A percentile compares a stretch with the other conserved stretches of the same genome.
phyloP scores from a whole-genome alignment of 2,888 invertebrate species.

The Drosophila sordidapex region DNA sequence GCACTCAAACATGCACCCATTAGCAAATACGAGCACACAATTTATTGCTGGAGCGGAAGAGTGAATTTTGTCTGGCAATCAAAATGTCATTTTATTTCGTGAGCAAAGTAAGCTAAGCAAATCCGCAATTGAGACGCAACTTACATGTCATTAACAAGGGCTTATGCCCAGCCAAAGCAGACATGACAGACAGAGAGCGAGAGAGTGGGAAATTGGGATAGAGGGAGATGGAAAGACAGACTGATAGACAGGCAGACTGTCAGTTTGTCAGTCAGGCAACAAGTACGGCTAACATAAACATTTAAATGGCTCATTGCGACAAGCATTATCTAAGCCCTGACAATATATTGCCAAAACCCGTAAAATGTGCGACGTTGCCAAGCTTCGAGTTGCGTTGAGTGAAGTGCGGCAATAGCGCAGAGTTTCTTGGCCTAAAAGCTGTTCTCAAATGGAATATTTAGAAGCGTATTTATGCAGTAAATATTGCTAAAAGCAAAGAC shows the following conservation, averaged over 20 bases:
- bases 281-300: constrained; percentile 41
- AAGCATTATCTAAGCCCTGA: constrained; percentile 40
- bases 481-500: not conserved
- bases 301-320: constrained; percentile 38
- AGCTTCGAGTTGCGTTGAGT: not conserved
- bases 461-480: not conserved
- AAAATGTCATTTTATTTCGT: constrained; percentile 69
- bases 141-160: constrained; percentile 78
- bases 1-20: constrained; percentile 3
- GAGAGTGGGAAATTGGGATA: not conserved
- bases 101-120: constrained; percentile 55
- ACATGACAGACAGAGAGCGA: constrained; percentile 19
- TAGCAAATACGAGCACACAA: constrained; percentile 2
- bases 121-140: constrained; percentile 81
- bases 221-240: not conserved
- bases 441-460: not conserved
- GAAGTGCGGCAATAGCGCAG: constrained; percentile 23
- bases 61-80: constrained; percentile 62
- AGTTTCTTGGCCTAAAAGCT: too few species aligned
- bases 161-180: constrained; percentile 48
- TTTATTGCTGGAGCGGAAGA: not conserved
- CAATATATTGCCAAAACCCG: constrained; percentile 44
- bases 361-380: constrained; percentile 15
- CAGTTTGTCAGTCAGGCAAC: constrained; percentile 12
- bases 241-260: not conserved